Conservation (phyloP, 2,113 vertebrate species). For the Beaufortia kweichowensis region DNA sequence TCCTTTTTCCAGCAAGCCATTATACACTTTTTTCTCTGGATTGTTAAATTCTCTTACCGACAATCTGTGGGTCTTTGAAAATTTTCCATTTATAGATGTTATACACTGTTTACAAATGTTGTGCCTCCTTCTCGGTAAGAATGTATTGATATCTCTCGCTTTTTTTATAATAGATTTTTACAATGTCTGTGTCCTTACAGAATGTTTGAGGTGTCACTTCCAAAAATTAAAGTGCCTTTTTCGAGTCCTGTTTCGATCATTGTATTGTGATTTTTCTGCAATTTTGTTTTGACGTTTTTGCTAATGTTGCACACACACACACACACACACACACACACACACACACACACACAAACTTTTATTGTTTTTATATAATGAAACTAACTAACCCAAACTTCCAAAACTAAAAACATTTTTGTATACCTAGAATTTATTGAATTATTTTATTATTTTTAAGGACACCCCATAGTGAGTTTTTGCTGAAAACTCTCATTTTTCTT, state of each 20-base stretch:
- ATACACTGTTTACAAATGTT: conserved; percentile 55
- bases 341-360: not conserved
- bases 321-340: not conserved
- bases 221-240: conserved; percentile 54
- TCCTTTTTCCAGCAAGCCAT: conserved; percentile 12
- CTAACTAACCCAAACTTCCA: too few relatives aligned
- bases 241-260: conserved; percentile 29
- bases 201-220: conserved; percentile 38
- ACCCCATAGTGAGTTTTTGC: not conserved
- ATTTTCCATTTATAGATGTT: conserved; percentile 40
- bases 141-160: conserved; percentile 43
- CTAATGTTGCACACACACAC: not conserved
- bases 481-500: not conserved
- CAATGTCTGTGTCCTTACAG: conserved; percentile 38
- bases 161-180: conserved; percentile 30
- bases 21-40: conserved; percentile 17
- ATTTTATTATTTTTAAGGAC: not conserved
- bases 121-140: conserved; percentile 41
- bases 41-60: conserved; percentile 43
- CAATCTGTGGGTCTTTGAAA: conserved; percentile 24
- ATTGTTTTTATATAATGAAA: not conserved
- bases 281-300: conserved; percentile 21
- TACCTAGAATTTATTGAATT: not conserved
- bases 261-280: not conserved
- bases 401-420: too few relatives aligned